Percentiles rank a stretch among this genome's conserved stretches.
Evolutionary conservation across 2,113 vertebrate species (phyloP).

Genomic region (Ibidorhyncha struthersii): DNA sequence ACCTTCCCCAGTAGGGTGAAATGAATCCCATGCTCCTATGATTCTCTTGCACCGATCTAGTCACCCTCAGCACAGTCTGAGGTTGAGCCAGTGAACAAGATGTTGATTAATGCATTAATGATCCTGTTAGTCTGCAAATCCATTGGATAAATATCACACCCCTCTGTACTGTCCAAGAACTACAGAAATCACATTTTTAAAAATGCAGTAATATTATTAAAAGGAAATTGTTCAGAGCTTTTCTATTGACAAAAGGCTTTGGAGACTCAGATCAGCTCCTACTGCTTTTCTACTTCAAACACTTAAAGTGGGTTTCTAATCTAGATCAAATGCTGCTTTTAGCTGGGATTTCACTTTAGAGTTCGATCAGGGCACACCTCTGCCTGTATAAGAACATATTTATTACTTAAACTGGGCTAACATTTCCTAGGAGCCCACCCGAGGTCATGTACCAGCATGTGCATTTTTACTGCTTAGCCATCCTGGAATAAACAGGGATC

Average conservation of each 20-base stretch:
- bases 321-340: conserved; percentile 31
- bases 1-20: not conserved
- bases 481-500: conserved; percentile 1
- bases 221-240: conserved; percentile 20
- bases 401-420: conserved; percentile 20
- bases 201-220: not conserved
- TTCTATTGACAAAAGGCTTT: conserved; percentile 17
- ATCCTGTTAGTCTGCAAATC: not conserved
- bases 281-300: conserved; percentile 13
- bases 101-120: conserved; percentile 2
- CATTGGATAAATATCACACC: not conserved
- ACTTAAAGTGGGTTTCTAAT: conserved; percentile 25
- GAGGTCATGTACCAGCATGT: not conserved
- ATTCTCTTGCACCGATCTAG: not conserved
- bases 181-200: not conserved
- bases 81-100: not conserved
- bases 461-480: not conserved
- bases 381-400: not conserved
- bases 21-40: not conserved
- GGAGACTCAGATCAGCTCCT: not conserved
- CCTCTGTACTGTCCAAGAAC: conserved; percentile 6
- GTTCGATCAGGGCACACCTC: not conserved
- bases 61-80: not conserved
- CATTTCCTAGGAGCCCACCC: not conserved
- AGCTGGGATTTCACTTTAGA: conserved; percentile 7